These are phyloP conservation scores for Cephus sareptanus DNA, from an alignment of 2,888 invertebrate species.

Conservation along the genomic window DNA sequence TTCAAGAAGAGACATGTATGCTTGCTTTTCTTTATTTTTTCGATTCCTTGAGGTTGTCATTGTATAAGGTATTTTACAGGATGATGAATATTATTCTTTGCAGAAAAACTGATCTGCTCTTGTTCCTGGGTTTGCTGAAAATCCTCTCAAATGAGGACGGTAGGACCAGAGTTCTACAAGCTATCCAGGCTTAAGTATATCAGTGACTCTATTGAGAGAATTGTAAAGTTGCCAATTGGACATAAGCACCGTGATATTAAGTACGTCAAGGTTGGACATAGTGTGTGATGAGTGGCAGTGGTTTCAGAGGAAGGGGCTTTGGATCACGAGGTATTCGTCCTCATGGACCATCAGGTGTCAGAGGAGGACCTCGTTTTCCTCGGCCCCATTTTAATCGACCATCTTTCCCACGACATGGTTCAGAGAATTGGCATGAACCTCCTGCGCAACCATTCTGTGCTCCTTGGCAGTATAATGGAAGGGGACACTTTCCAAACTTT, in stretches of 20 bases:
- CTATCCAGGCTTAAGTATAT: constrained; percentile 1
- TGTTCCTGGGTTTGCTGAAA: neutral
- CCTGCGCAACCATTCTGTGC: constrained; percentile 14
- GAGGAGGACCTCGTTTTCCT: constrained; percentile 24
- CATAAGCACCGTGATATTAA: neutral
- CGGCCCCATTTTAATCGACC: constrained; percentile 26
- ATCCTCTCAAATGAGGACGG: constrained; percentile 13
- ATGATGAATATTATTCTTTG: neutral
- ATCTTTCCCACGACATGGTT: neutral
- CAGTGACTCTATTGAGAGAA: neutral
- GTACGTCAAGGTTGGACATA: neutral
- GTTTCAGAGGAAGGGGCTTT: constrained; percentile 53
- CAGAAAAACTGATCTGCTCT: neutral
- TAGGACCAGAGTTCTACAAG: neutral
- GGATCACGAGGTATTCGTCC: constrained; percentile 43
- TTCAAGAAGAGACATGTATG: neutral
- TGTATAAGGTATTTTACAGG: neutral
- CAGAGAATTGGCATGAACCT: constrained; percentile 15
- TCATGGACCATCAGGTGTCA: constrained; percentile 27
- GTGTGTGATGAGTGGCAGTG: constrained; percentile 49
- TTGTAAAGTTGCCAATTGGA: neutral
- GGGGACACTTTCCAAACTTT: constrained; percentile 20
- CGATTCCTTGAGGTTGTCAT: neutral
- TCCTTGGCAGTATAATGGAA: constrained; percentile 29
- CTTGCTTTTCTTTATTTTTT: neutral